Evolutionary conservation across 2,113 vertebrate genomes (phyloP).

Genomic region (Spizaetus ornatus): DNA sequence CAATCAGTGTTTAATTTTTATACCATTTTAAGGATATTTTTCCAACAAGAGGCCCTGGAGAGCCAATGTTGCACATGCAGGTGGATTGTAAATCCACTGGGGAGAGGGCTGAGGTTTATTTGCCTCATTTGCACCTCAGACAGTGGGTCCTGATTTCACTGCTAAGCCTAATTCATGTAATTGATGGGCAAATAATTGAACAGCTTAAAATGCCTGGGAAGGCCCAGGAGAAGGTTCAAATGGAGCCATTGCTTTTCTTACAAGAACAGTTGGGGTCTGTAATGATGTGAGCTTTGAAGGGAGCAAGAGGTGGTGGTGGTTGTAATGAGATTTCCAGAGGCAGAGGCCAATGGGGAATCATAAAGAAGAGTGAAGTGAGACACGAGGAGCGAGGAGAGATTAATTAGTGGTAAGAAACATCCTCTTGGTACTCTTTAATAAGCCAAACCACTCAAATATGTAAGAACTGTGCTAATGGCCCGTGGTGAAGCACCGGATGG

Average conservation of each 20-base stretch:
- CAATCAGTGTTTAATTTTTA: not conserved
- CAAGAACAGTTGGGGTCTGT: not conserved
- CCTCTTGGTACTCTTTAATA: not conserved
- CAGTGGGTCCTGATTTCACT: not conserved
- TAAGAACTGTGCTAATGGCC: not conserved
- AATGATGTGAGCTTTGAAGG: slow-evolving; percentile 45
- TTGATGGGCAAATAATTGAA: slow-evolving; percentile 33
- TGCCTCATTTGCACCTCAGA: slow-evolving; percentile 55
- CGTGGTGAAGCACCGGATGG: not conserved
- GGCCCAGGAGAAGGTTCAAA: slow-evolving; percentile 15
- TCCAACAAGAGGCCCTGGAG: not conserved
- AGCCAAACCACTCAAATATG: not conserved
- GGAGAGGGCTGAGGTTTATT: not conserved
- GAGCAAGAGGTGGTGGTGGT: not conserved
- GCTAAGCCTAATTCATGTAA: not conserved
- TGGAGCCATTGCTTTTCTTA: not conserved
- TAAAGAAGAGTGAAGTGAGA: not conserved
- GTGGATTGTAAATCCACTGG: not conserved
- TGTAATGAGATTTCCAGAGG: slow-evolving; percentile 52
- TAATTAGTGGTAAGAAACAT: slow-evolving; percentile 18
- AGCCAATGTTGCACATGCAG: not conserved
- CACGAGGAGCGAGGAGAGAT: slow-evolving; percentile 6
- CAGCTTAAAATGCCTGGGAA: slow-evolving; percentile 10
- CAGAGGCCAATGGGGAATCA: not conserved
- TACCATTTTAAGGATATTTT: not conserved